Conservation (phyloP, 2,113 vertebrate genomes). For the Pardalotus punctatus region DNA sequence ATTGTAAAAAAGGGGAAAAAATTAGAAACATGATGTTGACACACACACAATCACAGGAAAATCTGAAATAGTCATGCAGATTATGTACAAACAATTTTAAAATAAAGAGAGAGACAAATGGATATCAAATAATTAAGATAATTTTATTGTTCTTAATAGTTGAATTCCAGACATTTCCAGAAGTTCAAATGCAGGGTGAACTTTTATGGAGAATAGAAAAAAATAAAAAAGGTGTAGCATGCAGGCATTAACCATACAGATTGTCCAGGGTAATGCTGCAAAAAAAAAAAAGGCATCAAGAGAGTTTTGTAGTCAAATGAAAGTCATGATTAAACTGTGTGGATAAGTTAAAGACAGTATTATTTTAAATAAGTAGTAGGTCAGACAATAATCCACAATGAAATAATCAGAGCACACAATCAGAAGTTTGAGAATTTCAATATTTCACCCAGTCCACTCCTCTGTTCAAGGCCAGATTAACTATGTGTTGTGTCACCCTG, state of each 20-base stretch:
- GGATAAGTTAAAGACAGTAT: not conserved
- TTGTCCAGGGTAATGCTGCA: not conserved
- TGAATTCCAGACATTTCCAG: not conserved
- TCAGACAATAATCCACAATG: not conserved
- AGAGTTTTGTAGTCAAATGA: not conserved
- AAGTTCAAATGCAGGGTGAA: not conserved
- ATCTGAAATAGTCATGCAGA: not conserved
- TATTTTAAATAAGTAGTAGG: not conserved
- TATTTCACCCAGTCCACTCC: not conserved
- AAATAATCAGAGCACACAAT: not conserved
- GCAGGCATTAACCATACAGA: not conserved
- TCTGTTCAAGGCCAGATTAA: not conserved
- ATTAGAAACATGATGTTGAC: not conserved
- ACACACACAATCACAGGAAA: not conserved
- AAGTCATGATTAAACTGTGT: not conserved
- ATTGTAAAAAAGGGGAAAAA: accelerated
- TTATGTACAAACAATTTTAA: not conserved
- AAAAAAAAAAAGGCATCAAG: not conserved
- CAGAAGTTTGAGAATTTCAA: not conserved
- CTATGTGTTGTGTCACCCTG: not conserved
- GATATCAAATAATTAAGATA: not conserved
- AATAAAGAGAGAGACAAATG: not conserved
- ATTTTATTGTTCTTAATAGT: not conserved
- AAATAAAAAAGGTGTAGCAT: not conserved
- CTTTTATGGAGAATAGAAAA: not conserved